Evolutionary conservation across 2,888 invertebrate species (phyloP).

Genomic region (Hybos culiciformis): DNA sequence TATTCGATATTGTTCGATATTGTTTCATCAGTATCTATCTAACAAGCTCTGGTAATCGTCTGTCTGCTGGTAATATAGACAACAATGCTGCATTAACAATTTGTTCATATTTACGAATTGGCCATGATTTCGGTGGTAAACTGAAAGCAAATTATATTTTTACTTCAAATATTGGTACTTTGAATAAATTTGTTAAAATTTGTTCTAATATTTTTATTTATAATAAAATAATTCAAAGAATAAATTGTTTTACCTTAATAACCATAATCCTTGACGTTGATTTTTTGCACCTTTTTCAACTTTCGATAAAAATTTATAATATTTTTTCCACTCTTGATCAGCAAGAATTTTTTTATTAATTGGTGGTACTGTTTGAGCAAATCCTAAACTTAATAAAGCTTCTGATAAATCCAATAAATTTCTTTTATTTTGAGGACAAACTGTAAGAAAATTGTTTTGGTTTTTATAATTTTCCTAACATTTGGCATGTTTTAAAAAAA

Average conservation of each 20-base stretch:
- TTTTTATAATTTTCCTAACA: too few species aligned
- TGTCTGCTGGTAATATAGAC: slow-evolving; percentile 18
- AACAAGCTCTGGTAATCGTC: slow-evolving; percentile 30
- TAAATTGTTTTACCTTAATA: slow-evolving; percentile 10
- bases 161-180: background rate
- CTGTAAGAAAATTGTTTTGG: too few species aligned
- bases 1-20: too few species aligned
- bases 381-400: slow-evolving; percentile 29
- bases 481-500: too few species aligned
- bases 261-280: slow-evolving; percentile 16
- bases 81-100: slow-evolving; percentile 12
- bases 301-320: slow-evolving; percentile 26
- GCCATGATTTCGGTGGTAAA: slow-evolving; percentile 18
- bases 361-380: slow-evolving; percentile 23
- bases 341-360: slow-evolving; percentile 7
- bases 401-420: slow-evolving; percentile 29
- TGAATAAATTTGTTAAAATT: background rate
- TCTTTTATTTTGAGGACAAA: too few species aligned
- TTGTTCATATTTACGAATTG: slow-evolving; percentile 10
- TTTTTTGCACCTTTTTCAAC: slow-evolving; percentile 21
- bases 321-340: slow-evolving; percentile 18
- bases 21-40: slow-evolving; percentile 16
- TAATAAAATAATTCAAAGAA: background rate
- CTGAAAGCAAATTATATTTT: slow-evolving; percentile 8
- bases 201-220: background rate